These are phyloP conservation scores for Platanista minor DNA, from an alignment of 2,113 vertebrate genomes.

Conservation along the genomic window DNA sequence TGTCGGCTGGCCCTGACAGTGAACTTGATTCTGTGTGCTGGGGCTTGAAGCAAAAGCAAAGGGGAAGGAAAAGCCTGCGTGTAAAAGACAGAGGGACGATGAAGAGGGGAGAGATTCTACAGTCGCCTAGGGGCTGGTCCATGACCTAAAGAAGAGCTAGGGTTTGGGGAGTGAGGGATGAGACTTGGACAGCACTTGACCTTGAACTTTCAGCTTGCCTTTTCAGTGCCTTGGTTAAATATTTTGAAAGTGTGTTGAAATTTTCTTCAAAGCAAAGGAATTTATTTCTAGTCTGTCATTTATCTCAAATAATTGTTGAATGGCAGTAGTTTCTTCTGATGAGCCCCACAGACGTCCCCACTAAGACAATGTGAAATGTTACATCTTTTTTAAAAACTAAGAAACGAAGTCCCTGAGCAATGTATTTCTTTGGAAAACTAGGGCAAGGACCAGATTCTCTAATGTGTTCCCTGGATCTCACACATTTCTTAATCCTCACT, in stretches of 20 bases:
- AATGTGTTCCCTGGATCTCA: not conserved
- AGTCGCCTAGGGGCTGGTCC: not conserved
- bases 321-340: not conserved
- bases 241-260: not conserved
- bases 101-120: not conserved
- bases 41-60: not conserved
- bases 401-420: not conserved
- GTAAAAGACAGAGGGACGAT: not conserved
- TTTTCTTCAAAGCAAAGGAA: not conserved
- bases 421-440: conserved; percentile 33
- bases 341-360: not conserved
- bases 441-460: not conserved
- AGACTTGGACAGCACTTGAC: not conserved
- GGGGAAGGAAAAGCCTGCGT: no score
- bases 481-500: conserved; percentile 15
- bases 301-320: not conserved
- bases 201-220: not conserved
- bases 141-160: not conserved
- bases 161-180: not conserved
- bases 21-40: not conserved
- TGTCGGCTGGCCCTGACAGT: not conserved
- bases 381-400: not conserved
- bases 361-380: not conserved
- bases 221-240: not conserved
- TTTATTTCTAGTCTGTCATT: not conserved